Conservation (phyloP, 2,888 invertebrate genomes). For the Pollenia angustigena region DNA sequence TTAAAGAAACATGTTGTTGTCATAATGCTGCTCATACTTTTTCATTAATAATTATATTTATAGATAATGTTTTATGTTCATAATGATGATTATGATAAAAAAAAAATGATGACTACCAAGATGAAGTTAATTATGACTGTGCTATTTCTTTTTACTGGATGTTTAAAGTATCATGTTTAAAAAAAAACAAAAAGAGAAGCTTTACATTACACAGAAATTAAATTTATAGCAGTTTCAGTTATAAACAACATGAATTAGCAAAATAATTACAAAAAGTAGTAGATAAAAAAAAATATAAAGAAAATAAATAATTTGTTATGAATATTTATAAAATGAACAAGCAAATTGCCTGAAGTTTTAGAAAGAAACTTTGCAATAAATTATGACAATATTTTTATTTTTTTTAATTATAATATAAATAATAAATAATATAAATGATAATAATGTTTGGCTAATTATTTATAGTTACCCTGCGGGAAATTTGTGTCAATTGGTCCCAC, state of each 20-base stretch:
- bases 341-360: not conserved
- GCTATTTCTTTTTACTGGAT: constrained; percentile 19
- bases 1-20: constrained; percentile 5
- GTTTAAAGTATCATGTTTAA: not conserved
- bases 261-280: not conserved
- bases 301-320: constrained; percentile 9
- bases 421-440: too few species aligned
- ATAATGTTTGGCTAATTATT: too few species aligned
- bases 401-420: too few species aligned
- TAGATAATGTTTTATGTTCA: too few species aligned
- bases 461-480: too few species aligned
- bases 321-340: constrained; percentile 43
- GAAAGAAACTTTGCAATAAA: too few species aligned
- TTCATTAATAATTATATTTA: not conserved
- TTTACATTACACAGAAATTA: constrained; percentile 42
- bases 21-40: constrained; percentile 6
- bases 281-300: not conserved
- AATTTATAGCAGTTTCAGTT: constrained; percentile 37
- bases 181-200: not conserved
- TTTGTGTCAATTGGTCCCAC: too few species aligned
- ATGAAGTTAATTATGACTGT: constrained; percentile 34
- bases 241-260: constrained; percentile 40
- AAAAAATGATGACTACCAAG: constrained; percentile 3
- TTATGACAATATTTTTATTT: too few species aligned
- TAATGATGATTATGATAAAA: not conserved